These are phyloP conservation scores for Mya arenaria DNA, from an alignment of 1,140 invertebrate species.

Conservation along the genomic window DNA sequence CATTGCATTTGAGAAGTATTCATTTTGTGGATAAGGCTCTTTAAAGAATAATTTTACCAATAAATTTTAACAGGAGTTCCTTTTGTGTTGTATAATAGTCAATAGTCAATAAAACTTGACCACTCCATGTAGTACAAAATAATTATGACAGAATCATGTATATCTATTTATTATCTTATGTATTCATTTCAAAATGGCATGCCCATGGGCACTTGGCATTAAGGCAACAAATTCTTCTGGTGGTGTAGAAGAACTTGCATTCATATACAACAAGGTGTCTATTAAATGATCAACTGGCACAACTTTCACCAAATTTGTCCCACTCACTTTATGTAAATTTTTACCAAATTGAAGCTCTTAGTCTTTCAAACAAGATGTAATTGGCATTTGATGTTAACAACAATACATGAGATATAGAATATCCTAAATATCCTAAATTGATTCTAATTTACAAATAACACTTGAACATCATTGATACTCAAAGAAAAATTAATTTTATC, in stretches of 20 bases:
- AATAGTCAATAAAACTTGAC: constrained; percentile 30
- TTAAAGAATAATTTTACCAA: constrained; percentile 42
- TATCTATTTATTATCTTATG: constrained; percentile 25
- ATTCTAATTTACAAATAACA: too few relatives aligned
- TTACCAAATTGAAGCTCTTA: background rate
- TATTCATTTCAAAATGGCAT: constrained; percentile 31
- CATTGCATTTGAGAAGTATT: constrained; percentile 41
- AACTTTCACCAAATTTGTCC: constrained; percentile 3
- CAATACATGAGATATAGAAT: too few relatives aligned
- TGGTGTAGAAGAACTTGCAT: constrained; percentile 6
- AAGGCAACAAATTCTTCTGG: constrained; percentile 16
- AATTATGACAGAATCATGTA: constrained; percentile 30
- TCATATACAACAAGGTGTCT: constrained; percentile 35
- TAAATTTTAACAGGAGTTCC: constrained; percentile 30
- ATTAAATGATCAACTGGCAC: constrained; percentile 27
- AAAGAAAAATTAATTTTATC: too few relatives aligned
- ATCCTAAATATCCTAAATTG: too few relatives aligned
- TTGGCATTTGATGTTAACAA: too few relatives aligned
- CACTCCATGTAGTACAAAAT: constrained; percentile 27
- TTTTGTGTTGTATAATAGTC: constrained; percentile 27
- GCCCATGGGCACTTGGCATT: constrained; percentile 15
- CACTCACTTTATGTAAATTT: constrained; percentile 1
- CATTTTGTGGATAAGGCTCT: constrained; percentile 37
- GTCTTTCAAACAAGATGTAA: too few relatives aligned
- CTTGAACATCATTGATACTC: too few relatives aligned